Conservation (phyloP, 2,113 vertebrate species). For the Xiphophorus hellerii region DNA sequence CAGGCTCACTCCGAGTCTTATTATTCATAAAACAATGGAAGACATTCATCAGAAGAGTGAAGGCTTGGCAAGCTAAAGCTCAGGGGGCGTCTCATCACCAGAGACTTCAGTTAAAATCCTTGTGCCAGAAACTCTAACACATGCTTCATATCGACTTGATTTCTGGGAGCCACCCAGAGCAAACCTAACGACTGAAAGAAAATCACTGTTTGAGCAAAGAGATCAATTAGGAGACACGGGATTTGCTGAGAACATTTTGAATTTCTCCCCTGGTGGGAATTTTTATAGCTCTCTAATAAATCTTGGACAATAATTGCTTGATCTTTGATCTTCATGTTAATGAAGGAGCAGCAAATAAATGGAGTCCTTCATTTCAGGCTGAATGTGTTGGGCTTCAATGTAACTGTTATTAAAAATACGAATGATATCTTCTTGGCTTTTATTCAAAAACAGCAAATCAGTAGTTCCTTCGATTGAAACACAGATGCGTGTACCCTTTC, state of each 20-base stretch:
- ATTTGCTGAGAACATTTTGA: conserved; percentile 29
- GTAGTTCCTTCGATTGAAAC: background rate
- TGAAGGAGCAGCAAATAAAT: conserved; percentile 54
- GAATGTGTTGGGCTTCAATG: conserved; percentile 16
- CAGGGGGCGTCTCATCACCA: conserved; percentile 22
- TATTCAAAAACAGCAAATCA: background rate
- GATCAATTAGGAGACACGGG: conserved; percentile 52
- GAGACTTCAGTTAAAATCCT: conserved; percentile 39
- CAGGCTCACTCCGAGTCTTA: conserved; percentile 26
- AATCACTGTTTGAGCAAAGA: conserved; percentile 41
- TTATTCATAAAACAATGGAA: conserved; percentile 64
- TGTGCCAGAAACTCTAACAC: conserved; percentile 28
- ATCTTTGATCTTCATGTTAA: conserved; percentile 59
- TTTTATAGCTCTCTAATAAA: conserved; percentile 47
- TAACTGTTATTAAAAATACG: background rate
- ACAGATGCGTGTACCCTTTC: background rate
- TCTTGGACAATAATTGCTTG: conserved; percentile 48
- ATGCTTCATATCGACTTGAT: conserved; percentile 37
- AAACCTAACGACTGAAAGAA: conserved; percentile 45
- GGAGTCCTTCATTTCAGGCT: conserved; percentile 26
- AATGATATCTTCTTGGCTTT: background rate
- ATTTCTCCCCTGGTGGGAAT: conserved; percentile 43
- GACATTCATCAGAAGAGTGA: conserved; percentile 53
- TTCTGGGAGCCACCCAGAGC: conserved; percentile 37
- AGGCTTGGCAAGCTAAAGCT: background rate